phyloP scores from a whole-genome alignment of 2,888 invertebrate genomes.

The Patella caerulea region DNA sequence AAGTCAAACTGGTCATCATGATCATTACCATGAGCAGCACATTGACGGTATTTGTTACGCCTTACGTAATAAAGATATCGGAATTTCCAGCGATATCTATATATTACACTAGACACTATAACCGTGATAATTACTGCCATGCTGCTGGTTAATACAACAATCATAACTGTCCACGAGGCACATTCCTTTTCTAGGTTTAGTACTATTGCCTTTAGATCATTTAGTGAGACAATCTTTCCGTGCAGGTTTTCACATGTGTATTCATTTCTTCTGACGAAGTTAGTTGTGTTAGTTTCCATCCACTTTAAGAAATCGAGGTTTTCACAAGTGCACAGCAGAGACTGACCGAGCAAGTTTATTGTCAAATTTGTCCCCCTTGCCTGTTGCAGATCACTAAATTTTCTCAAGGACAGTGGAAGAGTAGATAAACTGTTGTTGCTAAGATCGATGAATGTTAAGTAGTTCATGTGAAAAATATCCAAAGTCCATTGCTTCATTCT shows the following conservation, averaged over 20 bases:
- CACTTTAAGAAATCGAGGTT: conserved; percentile 29
- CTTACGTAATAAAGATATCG: conserved; percentile 17
- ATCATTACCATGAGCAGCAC: conserved; percentile 17
- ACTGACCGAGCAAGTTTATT: conserved; percentile 25
- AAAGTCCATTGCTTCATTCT: conserved; percentile 24
- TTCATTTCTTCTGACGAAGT: conserved; percentile 15
- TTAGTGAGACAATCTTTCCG: background rate
- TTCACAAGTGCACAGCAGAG: conserved; percentile 28
- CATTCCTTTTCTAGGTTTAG: conserved; percentile 23
- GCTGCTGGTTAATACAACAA: conserved; percentile 5
- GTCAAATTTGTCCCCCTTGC: background rate
- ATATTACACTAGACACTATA: conserved; percentile 17
- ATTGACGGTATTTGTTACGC: conserved; percentile 1
- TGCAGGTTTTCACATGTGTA: conserved; percentile 24
- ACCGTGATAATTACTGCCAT: conserved; percentile 21
- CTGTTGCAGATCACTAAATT: background rate
- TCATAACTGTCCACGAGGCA: conserved; percentile 19
- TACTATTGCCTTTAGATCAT: background rate
- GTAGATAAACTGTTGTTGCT: conserved; percentile 23
- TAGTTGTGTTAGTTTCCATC: conserved; percentile 26
- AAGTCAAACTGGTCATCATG: conserved; percentile 20
- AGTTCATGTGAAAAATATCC: conserved; percentile 18
- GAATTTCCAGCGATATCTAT: conserved; percentile 20
- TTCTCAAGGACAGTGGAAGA: conserved; percentile 1
- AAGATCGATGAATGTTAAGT: conserved; percentile 23